Evolutionary conservation across 2,113 vertebrate genomes (phyloP).

Genomic region (Halichoeres trimaculatus): DNA sequence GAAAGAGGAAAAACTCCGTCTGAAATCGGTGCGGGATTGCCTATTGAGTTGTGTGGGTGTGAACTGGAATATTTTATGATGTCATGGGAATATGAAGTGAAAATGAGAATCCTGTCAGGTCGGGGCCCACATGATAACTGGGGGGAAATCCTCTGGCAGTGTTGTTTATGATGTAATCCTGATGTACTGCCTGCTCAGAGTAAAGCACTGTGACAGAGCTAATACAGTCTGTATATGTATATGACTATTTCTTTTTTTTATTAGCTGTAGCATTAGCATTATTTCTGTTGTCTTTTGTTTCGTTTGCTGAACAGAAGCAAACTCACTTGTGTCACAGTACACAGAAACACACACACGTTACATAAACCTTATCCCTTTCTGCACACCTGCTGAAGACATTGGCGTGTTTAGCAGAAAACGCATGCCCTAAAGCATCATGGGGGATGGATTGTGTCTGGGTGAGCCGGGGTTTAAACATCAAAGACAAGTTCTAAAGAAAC

Average conservation of each 20-base stretch:
- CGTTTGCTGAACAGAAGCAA: neutral
- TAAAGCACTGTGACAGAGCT: neutral
- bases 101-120: constrained; percentile 19
- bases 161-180: neutral
- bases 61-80: constrained; percentile 47
- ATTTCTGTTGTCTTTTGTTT: too few species aligned
- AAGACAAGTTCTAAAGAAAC: constrained; percentile 25
- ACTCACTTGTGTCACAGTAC: constrained; percentile 4
- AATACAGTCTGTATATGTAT: too few species aligned
- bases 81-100: constrained; percentile 34
- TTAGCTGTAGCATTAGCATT: too few species aligned
- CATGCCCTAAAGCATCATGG: constrained; percentile 46
- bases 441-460: constrained; percentile 23
- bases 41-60: constrained; percentile 40
- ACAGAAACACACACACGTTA: neutral
- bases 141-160: neutral
- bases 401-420: constrained; percentile 20
- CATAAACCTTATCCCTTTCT: constrained; percentile 27
- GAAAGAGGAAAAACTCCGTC: neutral
- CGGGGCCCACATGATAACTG: neutral
- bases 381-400: constrained; percentile 34
- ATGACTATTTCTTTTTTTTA: too few species aligned
- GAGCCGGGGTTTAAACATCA: constrained; percentile 31
- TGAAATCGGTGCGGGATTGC: constrained; percentile 7
- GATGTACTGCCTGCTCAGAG: neutral